Evolutionary conservation across 2,113 vertebrate genomes (phyloP).

Genomic region (Hipposideros armiger): DNA sequence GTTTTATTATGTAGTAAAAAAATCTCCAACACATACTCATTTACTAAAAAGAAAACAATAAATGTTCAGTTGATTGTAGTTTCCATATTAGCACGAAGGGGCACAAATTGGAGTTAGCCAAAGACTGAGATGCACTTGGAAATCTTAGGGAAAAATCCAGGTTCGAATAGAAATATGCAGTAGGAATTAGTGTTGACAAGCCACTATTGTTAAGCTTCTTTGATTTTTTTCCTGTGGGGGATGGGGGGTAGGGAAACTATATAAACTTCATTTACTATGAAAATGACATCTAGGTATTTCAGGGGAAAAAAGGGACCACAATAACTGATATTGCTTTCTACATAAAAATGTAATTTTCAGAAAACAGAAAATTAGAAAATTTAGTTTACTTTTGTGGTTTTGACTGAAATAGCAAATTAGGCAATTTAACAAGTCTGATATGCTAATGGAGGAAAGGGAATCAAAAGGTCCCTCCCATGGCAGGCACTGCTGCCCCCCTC

Average conservation of each 20-base stretch:
- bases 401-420: background rate
- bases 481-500: too few species aligned
- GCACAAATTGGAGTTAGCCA: background rate
- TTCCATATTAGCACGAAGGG: slow-evolving; percentile 9
- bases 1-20: slow-evolving; percentile 67
- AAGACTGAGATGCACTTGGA: background rate
- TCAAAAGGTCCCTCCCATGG: background rate
- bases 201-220: background rate
- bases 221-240: background rate
- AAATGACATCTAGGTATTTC: background rate
- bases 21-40: slow-evolving; percentile 24
- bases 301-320: background rate
- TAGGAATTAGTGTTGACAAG: background rate
- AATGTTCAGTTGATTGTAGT: background rate
- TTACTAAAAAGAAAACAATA: slow-evolving; percentile 26
- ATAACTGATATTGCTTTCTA: background rate
- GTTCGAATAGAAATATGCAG: background rate
- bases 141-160: background rate
- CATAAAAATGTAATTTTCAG: background rate
- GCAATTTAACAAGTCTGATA: background rate
- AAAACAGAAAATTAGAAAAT: slow-evolving; percentile 32
- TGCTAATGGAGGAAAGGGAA: background rate
- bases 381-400: slow-evolving; percentile 29
- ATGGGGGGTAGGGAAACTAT: too few species aligned
- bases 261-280: background rate